Evolutionary conservation across 1,140 invertebrate species (phyloP).

Genomic region (Parapsyche elsis): DNA sequence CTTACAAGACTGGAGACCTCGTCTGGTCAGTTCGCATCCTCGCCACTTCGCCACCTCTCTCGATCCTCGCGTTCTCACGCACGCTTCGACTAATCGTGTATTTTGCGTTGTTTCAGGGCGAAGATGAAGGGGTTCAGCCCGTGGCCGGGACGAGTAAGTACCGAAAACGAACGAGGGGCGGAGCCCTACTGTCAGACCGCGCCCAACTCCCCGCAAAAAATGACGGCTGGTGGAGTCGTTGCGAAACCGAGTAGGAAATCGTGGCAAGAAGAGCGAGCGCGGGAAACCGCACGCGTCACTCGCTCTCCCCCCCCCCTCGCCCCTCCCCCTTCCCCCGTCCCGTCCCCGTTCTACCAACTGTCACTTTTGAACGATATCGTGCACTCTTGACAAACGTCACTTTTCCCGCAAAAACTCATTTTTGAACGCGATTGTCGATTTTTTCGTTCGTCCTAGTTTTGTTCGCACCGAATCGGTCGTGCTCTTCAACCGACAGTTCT

Average conservation of each 20-base stretch:
- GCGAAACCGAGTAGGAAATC: neutral
- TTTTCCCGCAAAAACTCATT: too few species aligned
- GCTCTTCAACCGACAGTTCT: too few species aligned
- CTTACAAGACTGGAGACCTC: slow-evolving; percentile 77
- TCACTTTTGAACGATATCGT: too few species aligned
- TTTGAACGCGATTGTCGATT: too few species aligned
- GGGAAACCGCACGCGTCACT: neutral
- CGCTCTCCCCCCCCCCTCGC: neutral
- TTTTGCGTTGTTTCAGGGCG: slow-evolving; percentile 78
- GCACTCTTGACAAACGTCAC: too few species aligned
- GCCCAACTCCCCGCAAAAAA: neutral
- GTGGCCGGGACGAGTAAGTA: slow-evolving; percentile 90
- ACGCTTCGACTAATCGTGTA: slow-evolving; percentile 39
- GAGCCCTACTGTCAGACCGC: neutral
- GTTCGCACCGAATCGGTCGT: too few species aligned
- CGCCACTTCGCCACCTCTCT: slow-evolving; percentile 45
- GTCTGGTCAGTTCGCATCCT: slow-evolving; percentile 78
- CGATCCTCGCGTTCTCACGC: neutral
- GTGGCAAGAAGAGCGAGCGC: neutral
- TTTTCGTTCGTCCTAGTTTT: too few species aligned
- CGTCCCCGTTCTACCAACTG: too few species aligned
- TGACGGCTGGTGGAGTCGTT: neutral
- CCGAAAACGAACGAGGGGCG: neutral
- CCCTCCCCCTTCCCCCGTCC: too few species aligned
- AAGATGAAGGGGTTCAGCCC: slow-evolving; percentile 96